Percentiles rank a stretch among this genome's conserved stretches.
Conservation (phyloP, 2,888 invertebrate species). For the Metalampra italica region DNA sequence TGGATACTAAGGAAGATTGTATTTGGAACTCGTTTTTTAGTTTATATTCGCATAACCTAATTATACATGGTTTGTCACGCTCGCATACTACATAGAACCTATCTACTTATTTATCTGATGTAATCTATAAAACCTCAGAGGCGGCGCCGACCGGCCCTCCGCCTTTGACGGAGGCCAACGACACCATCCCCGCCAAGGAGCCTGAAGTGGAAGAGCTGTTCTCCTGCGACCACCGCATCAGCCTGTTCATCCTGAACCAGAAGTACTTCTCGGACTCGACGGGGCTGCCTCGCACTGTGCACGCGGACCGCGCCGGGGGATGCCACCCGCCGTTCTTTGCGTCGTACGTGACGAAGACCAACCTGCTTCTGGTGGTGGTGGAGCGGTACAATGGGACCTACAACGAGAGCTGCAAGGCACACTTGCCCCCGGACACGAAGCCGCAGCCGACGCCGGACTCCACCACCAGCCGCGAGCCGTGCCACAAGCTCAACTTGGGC, state of each 20-base stretch:
- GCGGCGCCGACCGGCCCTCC: constrained; percentile 33
- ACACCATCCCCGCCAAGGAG: constrained; percentile 44
- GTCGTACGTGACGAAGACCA: constrained; percentile 86
- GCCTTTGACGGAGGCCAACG: constrained; percentile 28
- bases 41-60: constrained; percentile 64
- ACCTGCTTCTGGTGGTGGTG: constrained; percentile 87
- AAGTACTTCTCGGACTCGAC: constrained; percentile 61
- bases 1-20: no score
- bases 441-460: constrained; percentile 52
- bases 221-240: constrained; percentile 86
- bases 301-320: constrained; percentile 39
- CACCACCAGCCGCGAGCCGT: constrained; percentile 79
- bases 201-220: constrained; percentile 60
- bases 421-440: constrained; percentile 80
- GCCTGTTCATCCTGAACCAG: constrained; percentile 83
- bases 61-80: constrained; percentile 50
- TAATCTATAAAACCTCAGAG: constrained; percentile 25
- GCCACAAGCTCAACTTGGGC: constrained; percentile 87
- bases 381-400: constrained; percentile 55
- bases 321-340: constrained; percentile 80
- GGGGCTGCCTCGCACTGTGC: constrained; percentile 46
- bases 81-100: constrained; percentile 43
- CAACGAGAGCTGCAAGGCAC: constrained; percentile 36
- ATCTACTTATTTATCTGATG: no score
- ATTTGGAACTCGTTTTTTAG: no score